Percentiles rank a stretch among this genome's conserved stretches.
phyloP scores from a whole-genome alignment of 2,113 vertebrate species.

The Tympanuchus pallidicinctus region DNA sequence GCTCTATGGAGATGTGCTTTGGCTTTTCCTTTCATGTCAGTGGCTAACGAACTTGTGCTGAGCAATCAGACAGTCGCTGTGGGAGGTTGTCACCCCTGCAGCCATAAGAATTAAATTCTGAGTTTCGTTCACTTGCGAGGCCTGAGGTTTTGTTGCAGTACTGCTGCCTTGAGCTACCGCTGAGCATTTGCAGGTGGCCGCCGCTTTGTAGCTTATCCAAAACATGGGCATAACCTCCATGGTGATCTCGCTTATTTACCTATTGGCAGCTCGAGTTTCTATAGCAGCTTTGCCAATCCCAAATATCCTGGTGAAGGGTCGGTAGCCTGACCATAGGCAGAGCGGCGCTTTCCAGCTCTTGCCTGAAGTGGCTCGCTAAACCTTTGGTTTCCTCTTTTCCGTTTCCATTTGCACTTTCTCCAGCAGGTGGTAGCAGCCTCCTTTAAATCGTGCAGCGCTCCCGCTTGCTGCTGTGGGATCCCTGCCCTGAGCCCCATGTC shows the following conservation, averaged over 20 bases:
- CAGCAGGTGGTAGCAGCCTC: slow-evolving; percentile 65
- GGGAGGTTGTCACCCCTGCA: neutral
- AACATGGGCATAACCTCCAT: rapidly evolving
- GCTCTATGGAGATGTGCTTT: neutral
- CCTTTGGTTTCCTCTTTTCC: neutral
- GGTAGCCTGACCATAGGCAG: rapidly evolving
- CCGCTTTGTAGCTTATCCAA: neutral
- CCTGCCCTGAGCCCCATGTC: neutral
- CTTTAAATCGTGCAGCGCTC: neutral
- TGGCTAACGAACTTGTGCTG: neutral
- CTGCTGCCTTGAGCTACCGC: neutral
- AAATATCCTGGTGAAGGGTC: neutral
- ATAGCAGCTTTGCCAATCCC: neutral
- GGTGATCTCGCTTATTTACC: neutral
- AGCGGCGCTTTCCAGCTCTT: rapidly evolving
- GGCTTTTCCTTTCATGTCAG: neutral
- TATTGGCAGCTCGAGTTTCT: neutral
- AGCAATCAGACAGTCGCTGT: neutral
- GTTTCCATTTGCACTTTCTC: neutral
- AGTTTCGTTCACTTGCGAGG: neutral
- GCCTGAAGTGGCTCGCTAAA: rapidly evolving
- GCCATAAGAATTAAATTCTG: neutral
- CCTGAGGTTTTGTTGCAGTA: neutral
- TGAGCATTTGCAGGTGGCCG: neutral
- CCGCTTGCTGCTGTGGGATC: neutral